Conservation (phyloP, 2,797 vertebrate genomes). For the Choloepus didactylus region DNA sequence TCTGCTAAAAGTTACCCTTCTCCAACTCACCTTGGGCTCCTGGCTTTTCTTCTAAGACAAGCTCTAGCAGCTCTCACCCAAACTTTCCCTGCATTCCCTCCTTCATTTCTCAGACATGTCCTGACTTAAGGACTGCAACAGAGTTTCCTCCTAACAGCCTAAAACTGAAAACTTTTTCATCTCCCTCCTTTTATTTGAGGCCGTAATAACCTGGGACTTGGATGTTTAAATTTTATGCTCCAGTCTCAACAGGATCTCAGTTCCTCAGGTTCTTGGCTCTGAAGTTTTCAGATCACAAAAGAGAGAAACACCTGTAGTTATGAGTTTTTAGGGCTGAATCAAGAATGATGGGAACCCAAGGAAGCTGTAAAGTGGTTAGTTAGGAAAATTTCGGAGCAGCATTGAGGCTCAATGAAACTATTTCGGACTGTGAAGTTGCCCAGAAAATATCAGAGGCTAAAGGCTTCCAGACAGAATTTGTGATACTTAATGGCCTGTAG, state of each 20-base stretch:
- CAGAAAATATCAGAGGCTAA: slow-evolving; percentile 66
- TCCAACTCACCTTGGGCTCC: not conserved
- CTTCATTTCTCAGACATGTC: accelerated
- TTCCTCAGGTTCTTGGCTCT: not conserved
- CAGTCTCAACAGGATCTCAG: not conserved
- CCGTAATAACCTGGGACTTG: not conserved
- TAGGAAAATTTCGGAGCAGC: not conserved
- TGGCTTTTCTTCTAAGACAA: not conserved
- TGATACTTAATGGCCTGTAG: not conserved
- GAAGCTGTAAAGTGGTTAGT: slow-evolving; percentile 31
- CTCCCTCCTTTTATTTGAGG: not conserved
- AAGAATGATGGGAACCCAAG: not conserved
- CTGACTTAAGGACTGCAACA: not conserved
- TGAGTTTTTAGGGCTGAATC: not conserved
- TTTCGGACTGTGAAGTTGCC: slow-evolving; percentile 41
- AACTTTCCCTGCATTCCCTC: not conserved
- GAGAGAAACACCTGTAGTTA: not conserved
- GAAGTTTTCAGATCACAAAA: not conserved
- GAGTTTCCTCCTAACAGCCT: not conserved
- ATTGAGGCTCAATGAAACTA: not conserved
- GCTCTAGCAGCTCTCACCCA: not conserved
- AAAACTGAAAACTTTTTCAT: not conserved
- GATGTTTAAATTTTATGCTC: not conserved
- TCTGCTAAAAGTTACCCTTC: not conserved
- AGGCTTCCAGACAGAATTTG: not conserved